These are phyloP conservation scores for Andrena marginata DNA, from an alignment of 2,888 invertebrate genomes.

Conservation along the genomic window DNA sequence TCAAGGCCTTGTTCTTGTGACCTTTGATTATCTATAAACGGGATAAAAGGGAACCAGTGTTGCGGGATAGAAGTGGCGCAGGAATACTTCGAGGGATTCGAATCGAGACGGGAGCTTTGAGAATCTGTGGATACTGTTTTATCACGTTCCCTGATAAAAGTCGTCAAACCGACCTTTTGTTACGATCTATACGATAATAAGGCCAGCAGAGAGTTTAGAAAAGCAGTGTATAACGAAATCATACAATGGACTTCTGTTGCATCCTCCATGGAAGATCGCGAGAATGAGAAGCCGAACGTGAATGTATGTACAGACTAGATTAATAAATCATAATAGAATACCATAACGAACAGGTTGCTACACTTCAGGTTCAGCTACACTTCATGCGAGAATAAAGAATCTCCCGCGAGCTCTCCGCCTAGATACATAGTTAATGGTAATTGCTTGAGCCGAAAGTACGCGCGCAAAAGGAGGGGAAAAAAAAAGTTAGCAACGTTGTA, in stretches of 20 bases:
- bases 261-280: background rate
- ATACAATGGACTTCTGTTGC: constrained; percentile 1
- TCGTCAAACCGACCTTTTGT: background rate
- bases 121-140: background rate
- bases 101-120: background rate
- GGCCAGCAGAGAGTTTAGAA: background rate
- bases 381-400: constrained; percentile 32
- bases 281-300: background rate
- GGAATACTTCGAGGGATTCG: background rate
- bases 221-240: constrained; percentile 4
- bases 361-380: constrained; percentile 3
- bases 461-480: constrained; percentile 24
- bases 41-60: background rate
- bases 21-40: background rate
- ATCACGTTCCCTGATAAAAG: background rate
- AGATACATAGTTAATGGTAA: constrained; percentile 37
- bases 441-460: constrained; percentile 34
- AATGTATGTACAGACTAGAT: constrained; percentile 1
- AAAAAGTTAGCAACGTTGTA: constrained; percentile 28
- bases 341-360: constrained; percentile 32
- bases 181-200: background rate
- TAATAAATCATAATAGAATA: constrained; percentile 16
- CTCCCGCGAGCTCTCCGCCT: constrained; percentile 19
- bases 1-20: background rate
- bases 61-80: background rate